Evolutionary conservation across 2,888 invertebrate species (phyloP).

Genomic region (Dysmachus trigonus): DNA sequence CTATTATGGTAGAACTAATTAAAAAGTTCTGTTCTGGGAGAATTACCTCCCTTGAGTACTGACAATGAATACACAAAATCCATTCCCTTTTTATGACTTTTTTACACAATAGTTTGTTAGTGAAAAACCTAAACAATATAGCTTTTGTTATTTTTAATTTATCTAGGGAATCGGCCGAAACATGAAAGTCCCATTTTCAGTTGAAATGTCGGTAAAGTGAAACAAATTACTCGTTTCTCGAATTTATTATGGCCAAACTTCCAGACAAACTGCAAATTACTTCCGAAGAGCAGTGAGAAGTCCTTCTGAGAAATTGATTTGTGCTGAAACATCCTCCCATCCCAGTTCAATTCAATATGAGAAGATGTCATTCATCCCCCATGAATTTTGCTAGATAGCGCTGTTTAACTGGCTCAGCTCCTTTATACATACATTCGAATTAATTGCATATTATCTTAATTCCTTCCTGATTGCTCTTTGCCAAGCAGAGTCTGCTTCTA

Average conservation of each 20-base stretch:
- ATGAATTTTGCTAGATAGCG: not conserved
- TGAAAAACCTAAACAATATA: not conserved
- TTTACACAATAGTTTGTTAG: not conserved
- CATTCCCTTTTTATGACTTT: not conserved
- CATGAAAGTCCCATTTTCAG: not conserved
- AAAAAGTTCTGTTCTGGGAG: not conserved
- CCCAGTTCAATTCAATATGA: not conserved
- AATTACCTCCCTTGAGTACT: not conserved
- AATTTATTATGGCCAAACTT: not conserved
- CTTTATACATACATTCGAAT: not conserved
- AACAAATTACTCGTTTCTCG: not conserved
- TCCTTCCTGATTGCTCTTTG: not conserved
- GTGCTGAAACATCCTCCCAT: not conserved
- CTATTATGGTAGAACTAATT: not conserved
- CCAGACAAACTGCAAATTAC: not conserved
- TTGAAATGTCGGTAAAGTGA: not conserved
- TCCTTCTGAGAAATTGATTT: not conserved
- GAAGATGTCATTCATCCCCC: not conserved
- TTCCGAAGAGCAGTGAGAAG: not conserved
- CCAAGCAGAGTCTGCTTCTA: not conserved
- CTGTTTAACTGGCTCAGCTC: not conserved
- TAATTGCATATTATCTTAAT: not conserved
- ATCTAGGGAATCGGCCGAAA: not conserved
- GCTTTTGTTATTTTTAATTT: not conserved
- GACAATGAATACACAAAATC: not conserved